Percentiles rank a stretch among this genome's conserved stretches.
phyloP scores from a whole-genome alignment of 2,888 invertebrate species.

The Troilus luridus region DNA sequence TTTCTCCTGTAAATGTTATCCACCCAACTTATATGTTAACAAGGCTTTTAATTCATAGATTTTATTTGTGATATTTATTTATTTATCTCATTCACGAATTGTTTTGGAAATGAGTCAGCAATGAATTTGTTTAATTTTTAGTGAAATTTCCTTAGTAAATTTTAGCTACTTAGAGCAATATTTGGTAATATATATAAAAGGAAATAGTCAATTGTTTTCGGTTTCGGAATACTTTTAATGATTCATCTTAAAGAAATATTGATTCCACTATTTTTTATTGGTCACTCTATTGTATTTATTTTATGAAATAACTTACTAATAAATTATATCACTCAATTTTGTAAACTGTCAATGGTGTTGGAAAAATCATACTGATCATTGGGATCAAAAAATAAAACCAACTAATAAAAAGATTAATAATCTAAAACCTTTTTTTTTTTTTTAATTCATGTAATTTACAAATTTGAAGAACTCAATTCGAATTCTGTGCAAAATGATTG shows the following conservation, averaged over 20 bases:
- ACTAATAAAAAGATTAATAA: no score
- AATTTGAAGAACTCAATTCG: no score
- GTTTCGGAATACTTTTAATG: background rate
- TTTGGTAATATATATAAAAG: conserved; percentile 32
- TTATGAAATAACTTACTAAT: background rate
- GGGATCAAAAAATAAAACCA: no score
- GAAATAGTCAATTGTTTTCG: conserved; percentile 18
- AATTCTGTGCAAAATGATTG: no score
- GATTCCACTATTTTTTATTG: no score
- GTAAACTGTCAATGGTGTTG: background rate
- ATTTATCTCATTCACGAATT: conserved; percentile 32
- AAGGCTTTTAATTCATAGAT: conserved; percentile 33
- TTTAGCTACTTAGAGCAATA: conserved; percentile 29
- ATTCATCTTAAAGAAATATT: no score
- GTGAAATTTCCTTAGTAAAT: background rate
- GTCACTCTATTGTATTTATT: background rate
- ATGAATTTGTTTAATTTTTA: conserved; percentile 5
- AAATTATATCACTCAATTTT: background rate
- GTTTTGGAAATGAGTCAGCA: conserved; percentile 40
- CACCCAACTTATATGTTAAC: background rate
- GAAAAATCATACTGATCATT: no score
- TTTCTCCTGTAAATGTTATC: conserved; percentile 37
- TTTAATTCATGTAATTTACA: no score
- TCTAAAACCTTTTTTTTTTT: no score
- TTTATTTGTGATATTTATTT: conserved; percentile 33